Evolutionary conservation across 2,797 vertebrate genomes (phyloP).

Genomic region (Sphenopsis melanotis): DNA sequence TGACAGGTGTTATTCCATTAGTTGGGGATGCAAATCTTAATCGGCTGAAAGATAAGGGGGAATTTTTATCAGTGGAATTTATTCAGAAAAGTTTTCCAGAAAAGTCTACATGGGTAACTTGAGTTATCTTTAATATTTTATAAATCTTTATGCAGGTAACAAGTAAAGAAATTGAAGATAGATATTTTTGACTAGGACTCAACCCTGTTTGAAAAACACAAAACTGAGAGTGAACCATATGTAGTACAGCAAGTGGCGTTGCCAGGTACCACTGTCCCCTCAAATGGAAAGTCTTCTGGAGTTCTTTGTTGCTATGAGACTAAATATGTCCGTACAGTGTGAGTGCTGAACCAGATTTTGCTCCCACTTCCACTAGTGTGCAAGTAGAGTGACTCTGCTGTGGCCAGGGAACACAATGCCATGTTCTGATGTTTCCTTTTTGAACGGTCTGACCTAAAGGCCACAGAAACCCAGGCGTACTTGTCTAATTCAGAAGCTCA

Average conservation of each 20-base stretch:
- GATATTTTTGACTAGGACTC: background rate
- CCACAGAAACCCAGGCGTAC: background rate
- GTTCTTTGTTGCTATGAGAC: constrained; percentile 64
- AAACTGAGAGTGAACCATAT: background rate
- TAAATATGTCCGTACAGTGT: background rate
- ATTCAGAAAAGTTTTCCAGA: background rate
- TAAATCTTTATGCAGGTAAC: background rate
- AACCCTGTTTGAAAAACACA: background rate
- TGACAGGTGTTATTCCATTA: background rate
- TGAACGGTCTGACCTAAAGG: background rate
- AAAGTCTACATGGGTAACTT: background rate
- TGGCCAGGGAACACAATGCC: background rate
- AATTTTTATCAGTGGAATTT: background rate
- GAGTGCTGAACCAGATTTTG: constrained; percentile 17
- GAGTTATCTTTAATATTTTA: background rate
- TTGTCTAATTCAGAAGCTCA: background rate
- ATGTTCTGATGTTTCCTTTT: background rate
- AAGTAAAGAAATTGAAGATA: background rate
- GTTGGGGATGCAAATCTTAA: background rate
- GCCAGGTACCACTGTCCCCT: constrained; percentile 52
- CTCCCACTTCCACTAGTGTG: constrained; percentile 1
- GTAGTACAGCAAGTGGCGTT: background rate
- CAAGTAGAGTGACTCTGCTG: background rate
- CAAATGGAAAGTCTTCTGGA: constrained; percentile 50
- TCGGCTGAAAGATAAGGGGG: background rate